A percentile compares a stretch with the other conserved stretches of the same genome.
Evolutionary conservation across 2,888 invertebrate species (phyloP).

Genomic region (Conomelus anceps): DNA sequence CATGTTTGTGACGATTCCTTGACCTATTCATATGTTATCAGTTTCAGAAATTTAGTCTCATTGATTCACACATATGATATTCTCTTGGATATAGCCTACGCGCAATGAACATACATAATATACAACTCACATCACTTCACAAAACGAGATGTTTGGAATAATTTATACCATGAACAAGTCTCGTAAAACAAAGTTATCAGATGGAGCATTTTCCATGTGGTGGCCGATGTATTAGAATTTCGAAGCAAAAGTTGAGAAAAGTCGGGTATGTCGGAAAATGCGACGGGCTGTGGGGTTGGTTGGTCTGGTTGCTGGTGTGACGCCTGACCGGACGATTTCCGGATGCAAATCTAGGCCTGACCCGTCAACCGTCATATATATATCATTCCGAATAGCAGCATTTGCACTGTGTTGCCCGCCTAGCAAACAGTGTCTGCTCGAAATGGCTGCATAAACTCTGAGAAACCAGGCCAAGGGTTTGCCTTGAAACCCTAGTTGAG

Average conservation of each 20-base stretch:
- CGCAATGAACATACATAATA: too few relatives aligned
- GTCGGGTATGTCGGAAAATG: background rate
- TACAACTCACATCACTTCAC: background rate
- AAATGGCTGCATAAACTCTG: background rate
- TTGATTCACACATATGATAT: background rate
- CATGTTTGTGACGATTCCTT: too few relatives aligned
- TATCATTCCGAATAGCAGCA: background rate
- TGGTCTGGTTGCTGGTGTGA: too few relatives aligned
- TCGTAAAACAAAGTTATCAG: background rate
- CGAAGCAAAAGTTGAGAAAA: background rate
- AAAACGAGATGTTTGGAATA: background rate
- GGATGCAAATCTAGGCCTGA: background rate
- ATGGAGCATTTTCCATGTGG: background rate
- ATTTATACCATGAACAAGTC: background rate
- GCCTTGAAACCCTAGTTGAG: background rate
- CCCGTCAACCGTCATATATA: background rate
- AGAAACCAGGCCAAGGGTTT: background rate
- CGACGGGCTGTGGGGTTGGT: too few relatives aligned
- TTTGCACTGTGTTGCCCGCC: background rate
- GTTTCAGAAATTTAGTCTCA: too few relatives aligned
- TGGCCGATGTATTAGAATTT: background rate
- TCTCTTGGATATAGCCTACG: background rate
- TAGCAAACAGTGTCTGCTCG: background rate
- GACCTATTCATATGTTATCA: too few relatives aligned
- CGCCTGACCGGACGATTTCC: background rate